Evolutionary conservation across 2,113 vertebrate species (phyloP).

Genomic region (Rhagologus leucostigma): DNA sequence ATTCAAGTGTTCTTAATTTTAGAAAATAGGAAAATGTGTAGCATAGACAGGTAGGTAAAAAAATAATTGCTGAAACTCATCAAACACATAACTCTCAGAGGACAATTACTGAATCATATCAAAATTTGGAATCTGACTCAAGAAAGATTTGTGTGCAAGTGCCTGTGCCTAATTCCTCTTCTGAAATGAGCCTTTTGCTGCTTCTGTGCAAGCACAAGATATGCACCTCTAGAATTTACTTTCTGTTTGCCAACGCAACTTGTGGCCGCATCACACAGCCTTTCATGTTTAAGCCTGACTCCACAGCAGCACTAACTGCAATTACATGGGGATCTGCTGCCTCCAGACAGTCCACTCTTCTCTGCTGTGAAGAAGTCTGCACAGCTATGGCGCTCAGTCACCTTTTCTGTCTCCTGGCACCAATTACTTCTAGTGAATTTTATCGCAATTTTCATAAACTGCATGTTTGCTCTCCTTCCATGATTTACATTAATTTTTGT

Average conservation of each 20-base stretch:
- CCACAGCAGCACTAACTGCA: not conserved
- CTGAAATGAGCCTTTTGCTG: not conserved
- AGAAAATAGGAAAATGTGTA: not conserved
- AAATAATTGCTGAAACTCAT: not conserved
- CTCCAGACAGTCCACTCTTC: not conserved
- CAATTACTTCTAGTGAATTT: not conserved
- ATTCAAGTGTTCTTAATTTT: not conserved
- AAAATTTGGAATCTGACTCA: not conserved
- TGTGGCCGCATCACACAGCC: not conserved
- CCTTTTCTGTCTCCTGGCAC: not conserved
- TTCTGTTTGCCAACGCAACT: not conserved
- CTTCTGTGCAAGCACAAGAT: not conserved
- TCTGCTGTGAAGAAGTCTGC: not conserved
- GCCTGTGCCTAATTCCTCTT: not conserved
- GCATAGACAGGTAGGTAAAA: not conserved
- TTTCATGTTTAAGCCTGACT: not conserved
- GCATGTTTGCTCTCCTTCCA: not conserved
- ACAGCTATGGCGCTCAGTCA: not conserved
- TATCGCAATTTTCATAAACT: not conserved
- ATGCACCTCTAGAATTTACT: not conserved
- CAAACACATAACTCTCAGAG: not conserved
- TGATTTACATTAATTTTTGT: not conserved
- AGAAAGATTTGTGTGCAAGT: not conserved
- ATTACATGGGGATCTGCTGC: not conserved
- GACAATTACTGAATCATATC: not conserved